Base-by-base conservation (phyloP, 2,797 vertebrate species). In the Microctenopoma lineatum region DNA sequence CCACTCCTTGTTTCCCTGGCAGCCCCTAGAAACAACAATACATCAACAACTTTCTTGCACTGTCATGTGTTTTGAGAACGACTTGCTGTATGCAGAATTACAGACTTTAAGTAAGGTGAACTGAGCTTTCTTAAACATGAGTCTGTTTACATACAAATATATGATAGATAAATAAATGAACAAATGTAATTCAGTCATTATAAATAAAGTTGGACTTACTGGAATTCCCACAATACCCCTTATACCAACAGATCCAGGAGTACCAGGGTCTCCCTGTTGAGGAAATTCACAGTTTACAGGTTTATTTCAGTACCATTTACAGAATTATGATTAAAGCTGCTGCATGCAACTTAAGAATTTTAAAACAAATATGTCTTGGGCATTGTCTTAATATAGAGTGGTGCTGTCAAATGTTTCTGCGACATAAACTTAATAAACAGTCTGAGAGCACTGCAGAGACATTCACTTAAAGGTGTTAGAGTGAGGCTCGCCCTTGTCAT, bases 181-280 rank as follows among this genome's bases (percentile, higher is more conserved):
- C n/a, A n/a, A n/a, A n/a, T n/a, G n/a, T n/a, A n/a, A n/a, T n/a
- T n/a, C n/a, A 38, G 34, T 38, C 0, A 65, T 34, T 26, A 9
- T 8, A 59, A 70, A 60, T 12, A 1, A 64, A 62, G 7, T 14
- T 53, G 25, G 15, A 93, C 94, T 93, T 85, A 95, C 94, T 9
- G 94, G 93, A 83, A 95, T 94, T 77, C 94, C 94, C 47, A 94
- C 92, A 75, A 94, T 87, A 44, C 94, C 94, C 73, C 93, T 88
- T 63, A 93, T 1, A 38, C 94, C 94, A 53, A 66, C 18, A 41
- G 70, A 34, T 80, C 94, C 94, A 44, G 93, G 16, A 29, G 77
- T 60, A 11, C 94, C 94, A 62, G 93, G 1, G 3, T 92, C 93
- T 76, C 94, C 94, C 94, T 95, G 79, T 73, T 47, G 75, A 75